Conservation (phyloP, 2,888 invertebrate species). For the Caenorhabditis sp. region DNA sequence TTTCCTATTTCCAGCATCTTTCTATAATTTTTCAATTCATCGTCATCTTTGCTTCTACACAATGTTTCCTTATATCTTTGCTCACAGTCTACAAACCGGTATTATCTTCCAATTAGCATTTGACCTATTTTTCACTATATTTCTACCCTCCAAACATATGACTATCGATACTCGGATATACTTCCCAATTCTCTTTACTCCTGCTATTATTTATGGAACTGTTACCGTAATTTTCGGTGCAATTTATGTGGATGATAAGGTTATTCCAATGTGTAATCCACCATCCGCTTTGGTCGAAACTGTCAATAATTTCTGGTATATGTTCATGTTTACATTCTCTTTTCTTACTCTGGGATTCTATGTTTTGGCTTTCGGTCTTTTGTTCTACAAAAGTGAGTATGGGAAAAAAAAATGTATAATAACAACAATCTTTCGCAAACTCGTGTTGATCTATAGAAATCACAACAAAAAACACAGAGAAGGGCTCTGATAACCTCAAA, state of each 20-base stretch:
- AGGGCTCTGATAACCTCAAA: too few species aligned
- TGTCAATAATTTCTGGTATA: neutral
- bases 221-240: conserved; percentile 1
- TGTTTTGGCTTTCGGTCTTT: neutral
- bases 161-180: conserved; percentile 10
- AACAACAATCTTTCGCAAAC: too few species aligned
- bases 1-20: conserved; percentile 15
- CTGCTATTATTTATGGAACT: conserved; percentile 15
- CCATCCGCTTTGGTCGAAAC: neutral
- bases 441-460: too few species aligned
- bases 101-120: conserved; percentile 22
- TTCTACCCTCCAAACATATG: conserved; percentile 13
- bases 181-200: conserved; percentile 1
- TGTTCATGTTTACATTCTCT: neutral
- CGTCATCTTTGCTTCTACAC: conserved; percentile 24
- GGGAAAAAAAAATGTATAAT: too few species aligned
- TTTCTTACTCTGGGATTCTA: neutral
- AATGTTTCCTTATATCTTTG: conserved; percentile 18
- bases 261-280: neutral
- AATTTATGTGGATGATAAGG: conserved; percentile 11
- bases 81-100: conserved; percentile 28
- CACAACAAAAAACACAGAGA: too few species aligned
- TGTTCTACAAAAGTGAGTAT: neutral
- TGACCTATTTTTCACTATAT: conserved; percentile 23
- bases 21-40: conserved; percentile 9